phyloP scores from a whole-genome alignment of 2,888 invertebrate species.

The Chymomyza amoena region DNA sequence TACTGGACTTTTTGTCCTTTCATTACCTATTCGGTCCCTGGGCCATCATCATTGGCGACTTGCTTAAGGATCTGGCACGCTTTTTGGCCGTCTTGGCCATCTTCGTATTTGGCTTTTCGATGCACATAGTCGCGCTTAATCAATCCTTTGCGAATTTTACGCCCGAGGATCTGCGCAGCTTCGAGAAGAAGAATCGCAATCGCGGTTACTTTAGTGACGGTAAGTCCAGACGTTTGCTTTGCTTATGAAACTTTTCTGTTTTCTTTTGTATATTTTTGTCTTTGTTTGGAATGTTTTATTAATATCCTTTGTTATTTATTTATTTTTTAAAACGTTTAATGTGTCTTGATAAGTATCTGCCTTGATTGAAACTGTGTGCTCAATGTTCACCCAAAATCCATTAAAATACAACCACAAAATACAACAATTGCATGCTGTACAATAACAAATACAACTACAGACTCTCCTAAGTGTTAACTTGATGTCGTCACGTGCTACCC shows the following conservation, averaged over 20 bases:
- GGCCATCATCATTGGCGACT: constrained; percentile 99
- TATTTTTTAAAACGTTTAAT: constrained; percentile 42
- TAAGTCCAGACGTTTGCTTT: constrained; percentile 79
- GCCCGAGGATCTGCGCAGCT: constrained; percentile 82
- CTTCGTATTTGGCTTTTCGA: constrained; percentile 99
- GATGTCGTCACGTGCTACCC: constrained; percentile 50
- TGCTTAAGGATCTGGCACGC: constrained; percentile 95
- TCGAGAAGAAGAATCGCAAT: constrained; percentile 81
- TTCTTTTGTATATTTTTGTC: constrained; percentile 22
- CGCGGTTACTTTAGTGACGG: constrained; percentile 85
- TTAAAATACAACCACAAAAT: constrained; percentile 58
- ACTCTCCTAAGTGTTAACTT: constrained; percentile 27
- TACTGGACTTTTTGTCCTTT: constrained; percentile 98
- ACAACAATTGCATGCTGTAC: constrained; percentile 73
- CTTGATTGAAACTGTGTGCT: constrained; percentile 65
- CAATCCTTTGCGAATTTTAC: constrained; percentile 90
- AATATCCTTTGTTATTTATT: constrained; percentile 44
- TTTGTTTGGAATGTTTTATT: constrained; percentile 62
- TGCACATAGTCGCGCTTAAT: constrained; percentile 97
- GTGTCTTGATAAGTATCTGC: constrained; percentile 78
- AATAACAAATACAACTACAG: constrained; percentile 35
- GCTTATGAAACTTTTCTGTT: constrained; percentile 29
- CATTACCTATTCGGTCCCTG: constrained; percentile 99
- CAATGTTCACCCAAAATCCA: constrained; percentile 53
- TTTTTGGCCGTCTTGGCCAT: constrained; percentile 98